Base-by-base conservation (phyloP, 2,113 vertebrate species). In the Cephalopholis sonnerati region DNA sequence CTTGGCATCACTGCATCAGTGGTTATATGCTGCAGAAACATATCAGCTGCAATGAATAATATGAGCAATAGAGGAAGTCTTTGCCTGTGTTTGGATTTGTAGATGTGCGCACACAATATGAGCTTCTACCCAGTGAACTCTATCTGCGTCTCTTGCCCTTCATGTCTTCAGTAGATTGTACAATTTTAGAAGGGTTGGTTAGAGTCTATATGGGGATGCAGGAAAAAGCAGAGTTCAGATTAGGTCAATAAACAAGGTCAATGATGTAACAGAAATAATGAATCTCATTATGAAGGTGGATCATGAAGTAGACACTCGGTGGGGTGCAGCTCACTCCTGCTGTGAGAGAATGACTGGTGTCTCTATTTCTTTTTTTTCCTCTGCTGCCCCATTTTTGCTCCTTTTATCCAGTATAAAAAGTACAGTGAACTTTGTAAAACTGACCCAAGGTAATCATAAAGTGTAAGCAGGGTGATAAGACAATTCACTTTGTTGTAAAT, bases 211-310 rank as follows among this genome's bases (percentile, higher is more conserved):
- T 10, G 41, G 53, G 11, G 48, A 65, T 64, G 53, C 41, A 25
- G 11, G 29, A 36, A 32, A 18, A 27, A 50, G 24, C 22, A 64
- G 15, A 59, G 68, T 41, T 72, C 58, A 57, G 48, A 50, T 41
- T 25, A 83, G 71, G 64, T 77, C 17, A 73, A 22, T 32, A 18
- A 2, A 70, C 18, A 32, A 69, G 66, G 53, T 54, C 51, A 76
- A 13, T 77, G 63, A 65, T 69, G 41, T 62, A 53, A 77, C 57
- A 53, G 53, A 67, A 79, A 69, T 72, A 81, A 81, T 72, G 32
- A 67, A 81, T 65, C 39, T 78, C 48, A 72, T 76, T 61, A 48
- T 74, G 44, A 46, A 17, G 71, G 29, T 71, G 66, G 51, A 79
- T 81, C 67, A 63, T n/a, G 76, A 58, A 32, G 62, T 27, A 27